phyloP scores from a whole-genome alignment of 1,140 invertebrate genomes.

The Panagrolaimus sp. region DNA sequence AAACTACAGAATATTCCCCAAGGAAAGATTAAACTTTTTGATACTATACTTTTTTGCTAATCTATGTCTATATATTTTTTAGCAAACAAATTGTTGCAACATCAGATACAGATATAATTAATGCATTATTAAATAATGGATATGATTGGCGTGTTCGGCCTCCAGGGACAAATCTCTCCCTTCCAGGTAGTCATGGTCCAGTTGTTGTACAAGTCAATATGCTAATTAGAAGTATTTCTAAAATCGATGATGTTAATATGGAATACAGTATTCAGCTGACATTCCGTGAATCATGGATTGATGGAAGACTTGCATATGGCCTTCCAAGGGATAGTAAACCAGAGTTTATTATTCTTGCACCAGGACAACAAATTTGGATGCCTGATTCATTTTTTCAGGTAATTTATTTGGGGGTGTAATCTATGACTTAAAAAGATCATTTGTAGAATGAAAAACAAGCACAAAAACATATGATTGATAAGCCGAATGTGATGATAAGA shows the following conservation, averaged over 20 bases:
- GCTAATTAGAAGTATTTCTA: conserved; percentile 88
- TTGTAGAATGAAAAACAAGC: conserved; percentile 91
- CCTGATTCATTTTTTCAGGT: conserved; percentile 53
- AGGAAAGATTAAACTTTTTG: too few species aligned
- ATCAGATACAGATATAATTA: conserved; percentile 55
- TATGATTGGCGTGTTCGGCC: conserved; percentile 57
- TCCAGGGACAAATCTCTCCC: conserved; percentile 50
- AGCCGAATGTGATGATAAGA: conserved; percentile 72
- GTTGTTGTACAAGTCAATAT: conserved; percentile 71
- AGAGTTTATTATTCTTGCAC: conserved; percentile 54
- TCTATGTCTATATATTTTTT: background rate
- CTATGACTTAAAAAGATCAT: too few species aligned
- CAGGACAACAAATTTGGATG: conserved; percentile 58
- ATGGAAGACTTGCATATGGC: conserved; percentile 78
- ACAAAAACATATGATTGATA: conserved; percentile 82
- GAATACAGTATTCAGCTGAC: conserved; percentile 70
- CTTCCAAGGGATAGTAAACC: conserved; percentile 47
- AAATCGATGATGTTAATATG: conserved; percentile 98
- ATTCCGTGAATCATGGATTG: conserved; percentile 89
- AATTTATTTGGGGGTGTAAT: too few species aligned
- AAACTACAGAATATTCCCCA: too few species aligned
- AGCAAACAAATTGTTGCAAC: conserved; percentile 14
- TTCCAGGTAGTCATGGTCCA: conserved; percentile 62
- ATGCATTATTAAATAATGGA: conserved; percentile 49
- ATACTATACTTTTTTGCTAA: too few species aligned